Base-by-base conservation (phyloP, 2,113 vertebrate genomes). In the Bujurquina vittata region DNA sequence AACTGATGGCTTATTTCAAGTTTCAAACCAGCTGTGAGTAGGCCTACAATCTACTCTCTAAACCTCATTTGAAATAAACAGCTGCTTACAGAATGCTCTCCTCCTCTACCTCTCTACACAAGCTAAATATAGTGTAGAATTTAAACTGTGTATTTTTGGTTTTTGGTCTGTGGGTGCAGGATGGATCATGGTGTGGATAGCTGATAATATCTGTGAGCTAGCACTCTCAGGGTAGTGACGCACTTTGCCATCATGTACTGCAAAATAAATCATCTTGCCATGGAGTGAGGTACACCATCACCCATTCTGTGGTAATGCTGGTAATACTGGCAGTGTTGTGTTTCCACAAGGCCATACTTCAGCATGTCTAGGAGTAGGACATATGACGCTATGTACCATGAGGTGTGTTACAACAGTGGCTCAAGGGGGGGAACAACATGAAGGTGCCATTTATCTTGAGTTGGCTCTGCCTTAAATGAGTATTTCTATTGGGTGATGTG, bases 171-270 rank as follows among this genome's bases (percentile, higher is more conserved):
- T 37, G 87, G 86, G 56, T 67, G 49, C 72, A 81, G 79, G 72
- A 88, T 31, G 60, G 81, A 88, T 91, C 76, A 57, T 37, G 35
- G 82, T 69, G 87, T 76, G 84, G 85, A 86, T 73, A 22, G 84
- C 69, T 86, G 90, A 91, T 92, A 79, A 79, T 84, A 90, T 87
- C 87, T 86, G 84, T 12, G 83, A 91, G 88, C 81, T 31, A 56
- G 81, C 78, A 67, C 58, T 37, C 60, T 78, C 31, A 5, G 81
- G 62, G 77, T 52, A 62, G 69, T 88, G 88, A 91, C 85, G 83
- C 83, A 88, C 59, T 61, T 83, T 12, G 78, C 87, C 69, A 83
- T 77, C 77, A 80, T 85, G 73, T 65, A 54, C 22, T 75, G 76
- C 74, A 83, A 59, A 85, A 84, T 88, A 88, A 76, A 86, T 86